Percentiles rank a stretch among this genome's conserved stretches.
Evolutionary conservation across 2,797 vertebrate genomes (phyloP).

Genomic region (Sebastes nivosus): DNA sequence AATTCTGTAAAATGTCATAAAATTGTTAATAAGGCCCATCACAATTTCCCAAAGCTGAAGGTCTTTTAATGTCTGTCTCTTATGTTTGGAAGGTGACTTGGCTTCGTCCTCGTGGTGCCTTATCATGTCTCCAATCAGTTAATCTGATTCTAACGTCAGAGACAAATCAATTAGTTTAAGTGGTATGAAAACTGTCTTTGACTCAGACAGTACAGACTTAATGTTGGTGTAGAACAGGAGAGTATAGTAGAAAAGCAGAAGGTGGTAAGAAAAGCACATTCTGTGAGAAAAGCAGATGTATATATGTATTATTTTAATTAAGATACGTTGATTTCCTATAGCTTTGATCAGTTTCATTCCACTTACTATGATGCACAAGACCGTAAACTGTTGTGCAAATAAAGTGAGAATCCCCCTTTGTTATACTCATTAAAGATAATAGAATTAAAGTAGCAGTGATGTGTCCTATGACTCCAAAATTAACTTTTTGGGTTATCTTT

Average conservation of each 20-base stretch:
- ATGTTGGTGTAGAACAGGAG: neutral
- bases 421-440: neutral
- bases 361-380: neutral
- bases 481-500: too few relatives aligned
- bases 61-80: neutral
- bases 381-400: neutral
- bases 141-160: neutral
- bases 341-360: neutral
- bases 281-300: neutral
- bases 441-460: neutral
- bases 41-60: neutral
- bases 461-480: neutral
- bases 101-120: too few relatives aligned
- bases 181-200: neutral
- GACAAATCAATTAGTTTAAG: neutral
- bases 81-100: neutral
- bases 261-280: neutral
- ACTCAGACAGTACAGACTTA: neutral
- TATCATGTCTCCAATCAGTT: neutral
- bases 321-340: neutral
- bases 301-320: neutral
- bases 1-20: too few relatives aligned
- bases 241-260: neutral
- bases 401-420: neutral
- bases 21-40: rapidly evolving